Evolutionary conservation across 1,140 invertebrate species (phyloP).

Genomic region (Diachasmimorpha longicaudata): DNA sequence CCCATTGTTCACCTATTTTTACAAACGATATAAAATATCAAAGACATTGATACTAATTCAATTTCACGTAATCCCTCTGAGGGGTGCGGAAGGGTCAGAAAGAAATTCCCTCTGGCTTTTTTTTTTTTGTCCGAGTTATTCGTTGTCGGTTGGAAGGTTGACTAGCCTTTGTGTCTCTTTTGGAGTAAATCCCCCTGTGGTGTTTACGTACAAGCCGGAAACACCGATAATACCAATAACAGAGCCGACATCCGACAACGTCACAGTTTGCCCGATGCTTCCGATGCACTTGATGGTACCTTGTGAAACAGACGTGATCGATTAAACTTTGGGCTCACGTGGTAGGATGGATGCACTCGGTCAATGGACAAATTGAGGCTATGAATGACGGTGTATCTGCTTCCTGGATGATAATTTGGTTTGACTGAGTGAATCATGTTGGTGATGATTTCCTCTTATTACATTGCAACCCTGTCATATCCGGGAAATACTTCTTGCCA

Average conservation of each 20-base stretch:
- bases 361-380: not conserved
- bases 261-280: not conserved
- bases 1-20: too few species aligned
- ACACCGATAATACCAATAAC: not conserved
- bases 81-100: not conserved
- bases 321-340: not conserved
- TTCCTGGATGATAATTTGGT: not conserved
- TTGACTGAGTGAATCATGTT: too few species aligned
- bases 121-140: not conserved
- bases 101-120: not conserved
- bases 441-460: too few species aligned
- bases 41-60: too few species aligned
- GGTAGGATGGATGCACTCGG: not conserved
- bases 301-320: not conserved
- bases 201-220: not conserved
- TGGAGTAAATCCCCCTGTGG: not conserved
- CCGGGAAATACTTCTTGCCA: too few species aligned
- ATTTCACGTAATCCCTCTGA: too few species aligned
- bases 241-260: not conserved
- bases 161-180: not conserved
- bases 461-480: too few species aligned
- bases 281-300: not conserved
- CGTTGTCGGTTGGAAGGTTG: not conserved
- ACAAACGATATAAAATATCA: too few species aligned
- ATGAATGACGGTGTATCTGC: not conserved